phyloP scores from a whole-genome alignment of 2,113 vertebrate species.

The Capreolus pygargus region DNA sequence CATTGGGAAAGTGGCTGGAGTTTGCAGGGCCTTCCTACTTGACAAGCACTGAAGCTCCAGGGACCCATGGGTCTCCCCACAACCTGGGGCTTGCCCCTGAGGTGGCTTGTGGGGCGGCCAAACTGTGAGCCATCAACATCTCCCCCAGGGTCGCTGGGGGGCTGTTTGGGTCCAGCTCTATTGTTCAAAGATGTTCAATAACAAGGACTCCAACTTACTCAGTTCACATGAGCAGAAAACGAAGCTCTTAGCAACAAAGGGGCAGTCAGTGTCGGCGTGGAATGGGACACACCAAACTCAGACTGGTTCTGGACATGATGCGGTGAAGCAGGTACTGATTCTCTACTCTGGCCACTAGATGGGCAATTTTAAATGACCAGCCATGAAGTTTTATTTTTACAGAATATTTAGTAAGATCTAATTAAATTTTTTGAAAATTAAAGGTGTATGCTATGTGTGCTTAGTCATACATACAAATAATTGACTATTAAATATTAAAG shows the following conservation, averaged over 20 bases:
- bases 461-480: not conserved
- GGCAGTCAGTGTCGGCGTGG: accelerated
- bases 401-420: not conserved
- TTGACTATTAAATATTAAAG: not conserved
- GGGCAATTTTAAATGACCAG: no score
- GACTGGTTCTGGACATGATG: accelerated
- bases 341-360: accelerated
- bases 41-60: not conserved
- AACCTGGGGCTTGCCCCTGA: accelerated
- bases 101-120: not conserved
- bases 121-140: accelerated
- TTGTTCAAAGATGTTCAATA: not conserved
- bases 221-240: not conserved
- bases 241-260: not conserved
- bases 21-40: not conserved
- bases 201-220: not conserved
- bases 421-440: not conserved
- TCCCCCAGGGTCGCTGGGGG: accelerated
- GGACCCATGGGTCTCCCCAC: accelerated
- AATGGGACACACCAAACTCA: not conserved
- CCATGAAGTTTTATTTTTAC: not conserved
- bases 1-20: not conserved
- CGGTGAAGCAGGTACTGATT: accelerated
- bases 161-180: accelerated
- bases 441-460: not conserved